These are phyloP conservation scores for Nycticorax nycticorax DNA, from an alignment of 2,113 vertebrate species.

Conservation along the genomic window DNA sequence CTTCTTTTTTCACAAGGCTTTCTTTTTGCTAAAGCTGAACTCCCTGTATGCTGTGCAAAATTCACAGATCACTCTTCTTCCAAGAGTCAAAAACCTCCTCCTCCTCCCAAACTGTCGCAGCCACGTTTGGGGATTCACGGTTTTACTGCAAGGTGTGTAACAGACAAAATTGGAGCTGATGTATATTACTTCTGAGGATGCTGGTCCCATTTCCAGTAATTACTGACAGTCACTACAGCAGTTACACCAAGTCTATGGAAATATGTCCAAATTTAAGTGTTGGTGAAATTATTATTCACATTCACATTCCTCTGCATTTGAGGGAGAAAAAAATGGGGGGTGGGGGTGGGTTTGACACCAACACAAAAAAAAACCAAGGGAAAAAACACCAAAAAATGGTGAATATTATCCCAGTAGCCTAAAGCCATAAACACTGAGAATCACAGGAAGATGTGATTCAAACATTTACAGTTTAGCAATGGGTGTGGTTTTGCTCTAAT, in stretches of 20 bases:
- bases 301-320: background rate
- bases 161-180: background rate
- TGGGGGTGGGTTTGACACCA: too few species aligned
- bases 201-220: background rate
- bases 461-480: background rate
- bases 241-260: background rate
- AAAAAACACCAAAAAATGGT: background rate
- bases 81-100: background rate
- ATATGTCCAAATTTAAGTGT: background rate
- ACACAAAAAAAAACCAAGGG: background rate
- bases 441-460: background rate
- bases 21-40: background rate
- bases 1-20: background rate
- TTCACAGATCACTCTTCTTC: background rate
- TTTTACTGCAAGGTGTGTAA: background rate
- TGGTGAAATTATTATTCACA: background rate
- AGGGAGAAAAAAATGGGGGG: background rate
- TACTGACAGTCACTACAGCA: background rate
- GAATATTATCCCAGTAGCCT: background rate
- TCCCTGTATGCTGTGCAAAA: background rate
- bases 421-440: background rate
- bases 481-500: slow-evolving; percentile 17
- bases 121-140: background rate
- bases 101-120: background rate
- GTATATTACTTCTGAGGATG: background rate